Base-by-base conservation (phyloP, 2,113 vertebrate species). In the Arvicanthis niloticus region DNA sequence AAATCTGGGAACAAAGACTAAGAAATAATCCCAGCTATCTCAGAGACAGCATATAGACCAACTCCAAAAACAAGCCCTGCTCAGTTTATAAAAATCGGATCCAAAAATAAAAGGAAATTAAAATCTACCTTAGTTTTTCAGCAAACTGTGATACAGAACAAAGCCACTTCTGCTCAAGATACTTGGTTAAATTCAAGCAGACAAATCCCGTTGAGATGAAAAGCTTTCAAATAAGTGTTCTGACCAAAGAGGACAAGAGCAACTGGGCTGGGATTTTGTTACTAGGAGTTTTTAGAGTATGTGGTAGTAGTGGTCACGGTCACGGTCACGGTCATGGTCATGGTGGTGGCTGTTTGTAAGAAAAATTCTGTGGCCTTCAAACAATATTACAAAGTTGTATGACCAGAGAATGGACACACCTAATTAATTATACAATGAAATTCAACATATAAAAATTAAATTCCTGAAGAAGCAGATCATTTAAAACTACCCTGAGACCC, bases 31-130 rank as follows among this genome's bases (percentile, higher is more conserved):
- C 29, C 70, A 78, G 40, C 22, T 67, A 4, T 82, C 65, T 85
- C 34, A 78, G 40, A 82, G 3, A 89, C 19, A 70, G 75, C 77
- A 29, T 6, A 89, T 15, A 40, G 40, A 72, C 34, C 80, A 60
- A 26, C 67, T 21, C 0, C 21, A 58, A 88, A 92, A 93, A 1
- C 37, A 87, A 85, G 93, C n/a, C n/a, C 37, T 26, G 82, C 65
- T 70, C 65, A 82, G 42, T 75, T 95, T 95, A 75, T 16, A 95
- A 40, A 91, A 91, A 94, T 72, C 42, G 16, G 22, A 72, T 73
- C 65, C n/a, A 92, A 89, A 45, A 37, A 6, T 22, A 42, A 62
- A 73, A 72, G 21, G 42, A 96, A 73, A 72, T 29, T 37, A 96
- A 90, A 93, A 51, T 75, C n/a, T 81, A 91, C 7, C 73, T 58